A percentile compares a stretch with the other conserved stretches of the same genome.
These are phyloP conservation scores for Neocloeon triangulifer DNA, from an alignment of 1,140 invertebrate genomes.

Conservation along the genomic window DNA sequence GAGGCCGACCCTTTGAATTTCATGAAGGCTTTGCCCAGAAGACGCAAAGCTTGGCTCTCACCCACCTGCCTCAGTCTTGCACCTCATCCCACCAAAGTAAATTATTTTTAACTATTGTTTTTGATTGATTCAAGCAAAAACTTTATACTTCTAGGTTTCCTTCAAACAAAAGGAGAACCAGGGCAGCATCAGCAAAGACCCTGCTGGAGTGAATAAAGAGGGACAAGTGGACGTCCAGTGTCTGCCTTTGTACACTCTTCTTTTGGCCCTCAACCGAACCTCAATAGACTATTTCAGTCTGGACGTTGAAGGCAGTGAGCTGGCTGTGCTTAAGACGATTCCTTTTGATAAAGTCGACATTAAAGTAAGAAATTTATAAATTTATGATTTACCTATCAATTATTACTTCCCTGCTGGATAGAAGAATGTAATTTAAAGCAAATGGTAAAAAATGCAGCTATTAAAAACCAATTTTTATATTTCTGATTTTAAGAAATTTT, in stretches of 20 bases:
- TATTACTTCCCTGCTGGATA: background rate
- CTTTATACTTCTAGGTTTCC: too few relatives aligned
- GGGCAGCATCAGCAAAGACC: constrained; percentile 14
- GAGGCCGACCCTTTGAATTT: constrained; percentile 28
- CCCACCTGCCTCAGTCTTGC: constrained; percentile 20
- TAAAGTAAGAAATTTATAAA: constrained; percentile 12
- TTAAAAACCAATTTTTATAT: too few relatives aligned
- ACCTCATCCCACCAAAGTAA: constrained; percentile 17
- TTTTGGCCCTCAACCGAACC: constrained; percentile 19
- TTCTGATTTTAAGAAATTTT: too few relatives aligned
- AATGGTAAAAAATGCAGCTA: too few relatives aligned
- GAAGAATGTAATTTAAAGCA: background rate
- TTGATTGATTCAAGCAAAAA: too few relatives aligned
- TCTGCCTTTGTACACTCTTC: constrained; percentile 23
- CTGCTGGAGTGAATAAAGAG: constrained; percentile 7
- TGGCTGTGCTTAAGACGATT: constrained; percentile 26
- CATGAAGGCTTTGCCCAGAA: constrained; percentile 17
- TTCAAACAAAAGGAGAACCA: constrained; percentile 17
- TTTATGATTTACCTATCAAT: background rate
- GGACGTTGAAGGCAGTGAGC: constrained; percentile 26
- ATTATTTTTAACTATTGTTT: too few relatives aligned
- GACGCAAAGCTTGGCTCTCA: constrained; percentile 18
- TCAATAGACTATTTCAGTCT: constrained; percentile 23
- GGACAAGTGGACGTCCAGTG: constrained; percentile 21
- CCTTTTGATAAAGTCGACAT: constrained; percentile 25